These are phyloP conservation scores for Nerophis lumbriciformis DNA, from an alignment of 2,113 vertebrate genomes.

Conservation along the genomic window DNA sequence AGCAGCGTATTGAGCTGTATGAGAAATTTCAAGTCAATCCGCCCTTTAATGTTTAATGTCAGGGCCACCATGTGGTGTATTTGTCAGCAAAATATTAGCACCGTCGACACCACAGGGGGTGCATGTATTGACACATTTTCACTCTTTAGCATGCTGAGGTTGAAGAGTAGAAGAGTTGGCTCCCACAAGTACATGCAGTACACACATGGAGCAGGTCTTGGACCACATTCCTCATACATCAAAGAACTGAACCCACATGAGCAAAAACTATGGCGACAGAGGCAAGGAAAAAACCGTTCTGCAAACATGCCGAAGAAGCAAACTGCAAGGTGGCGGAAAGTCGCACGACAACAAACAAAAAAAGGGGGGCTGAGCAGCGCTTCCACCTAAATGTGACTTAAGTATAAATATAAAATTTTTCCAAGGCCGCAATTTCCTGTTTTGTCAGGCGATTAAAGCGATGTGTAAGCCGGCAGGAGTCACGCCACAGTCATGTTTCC, in stretches of 20 bases:
- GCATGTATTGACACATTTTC: no score
- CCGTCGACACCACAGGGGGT: no score
- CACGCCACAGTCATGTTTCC: slow-evolving; percentile 84
- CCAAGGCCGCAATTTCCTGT: slow-evolving; percentile 75
- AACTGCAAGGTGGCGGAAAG: not conserved
- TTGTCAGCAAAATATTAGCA: no score
- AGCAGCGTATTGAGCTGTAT: no score
- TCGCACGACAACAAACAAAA: slow-evolving; percentile 36
- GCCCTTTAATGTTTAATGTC: no score
- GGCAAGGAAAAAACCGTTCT: not conserved
- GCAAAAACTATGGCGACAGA: no score
- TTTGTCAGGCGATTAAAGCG: slow-evolving; percentile 79
- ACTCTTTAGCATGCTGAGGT: no score
- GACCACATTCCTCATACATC: not conserved
- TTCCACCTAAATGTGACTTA: slow-evolving; percentile 43
- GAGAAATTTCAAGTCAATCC: no score
- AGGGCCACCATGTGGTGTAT: no score
- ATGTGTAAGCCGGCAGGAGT: slow-evolving; percentile 76
- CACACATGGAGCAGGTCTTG: not conserved
- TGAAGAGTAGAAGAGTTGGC: no score
- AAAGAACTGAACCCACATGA: not conserved
- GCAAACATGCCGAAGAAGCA: slow-evolving; percentile 8
- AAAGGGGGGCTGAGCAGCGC: slow-evolving; percentile 20
- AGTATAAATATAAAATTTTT: slow-evolving; percentile 72
- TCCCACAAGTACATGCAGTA: not conserved